Percentiles rank a stretch among this genome's conserved stretches.
These are phyloP conservation scores for Phacellophora camtschatica DNA, from an alignment of 30 jellyfish, hydroid and myxozoan genomes.

Conservation along the genomic window DNA sequence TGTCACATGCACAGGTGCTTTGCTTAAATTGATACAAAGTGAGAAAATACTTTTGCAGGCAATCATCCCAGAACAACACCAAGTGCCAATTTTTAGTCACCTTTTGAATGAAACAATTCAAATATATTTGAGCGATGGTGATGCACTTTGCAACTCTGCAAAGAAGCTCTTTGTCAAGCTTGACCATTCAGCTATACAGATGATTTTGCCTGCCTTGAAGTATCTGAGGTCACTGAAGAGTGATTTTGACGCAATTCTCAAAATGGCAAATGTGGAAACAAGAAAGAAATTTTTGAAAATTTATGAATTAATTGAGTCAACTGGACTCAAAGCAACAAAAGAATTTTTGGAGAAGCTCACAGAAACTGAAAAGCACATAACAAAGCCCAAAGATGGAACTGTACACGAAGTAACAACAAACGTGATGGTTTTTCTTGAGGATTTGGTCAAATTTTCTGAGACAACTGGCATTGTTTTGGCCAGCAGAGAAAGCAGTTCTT, in stretches of 20 bases:
- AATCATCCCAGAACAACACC: slow-evolving; percentile 88
- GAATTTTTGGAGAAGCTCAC: slow-evolving; percentile 64
- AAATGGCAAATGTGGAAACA: slow-evolving; percentile 89
- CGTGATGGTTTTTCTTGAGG: slow-evolving; percentile 89
- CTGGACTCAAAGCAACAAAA: slow-evolving; percentile 67
- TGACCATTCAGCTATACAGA: slow-evolving; percentile 89
- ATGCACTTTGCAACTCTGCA: slow-evolving; percentile 84
- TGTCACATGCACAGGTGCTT: slow-evolving; percentile 87
- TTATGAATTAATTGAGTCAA: slow-evolving; percentile 57
- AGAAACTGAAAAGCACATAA: slow-evolving; percentile 87
- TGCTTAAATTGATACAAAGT: slow-evolving; percentile 92
- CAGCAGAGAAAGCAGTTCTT: slow-evolving; percentile 1
- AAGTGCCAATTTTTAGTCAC: slow-evolving; percentile 93
- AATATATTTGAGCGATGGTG: slow-evolving; percentile 75
- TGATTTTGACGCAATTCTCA: slow-evolving; percentile 89
- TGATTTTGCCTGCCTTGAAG: slow-evolving; percentile 85
- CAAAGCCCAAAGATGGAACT: slow-evolving; percentile 94
- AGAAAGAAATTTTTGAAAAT: slow-evolving; percentile 84
- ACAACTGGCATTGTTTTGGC: slow-evolving; percentile 82
- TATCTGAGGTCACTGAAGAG: slow-evolving; percentile 70
- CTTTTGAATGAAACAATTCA: slow-evolving; percentile 70
- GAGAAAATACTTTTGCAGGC: slow-evolving; percentile 72
- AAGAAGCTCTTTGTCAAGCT: slow-evolving; percentile 53
- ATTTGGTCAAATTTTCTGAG: slow-evolving; percentile 68
- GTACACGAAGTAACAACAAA: slow-evolving; percentile 89